Percentiles rank a stretch among this genome's conserved stretches.
Evolutionary conservation across 2,797 vertebrate genomes (phyloP).

Genomic region (Chromobotia macracanthus): DNA sequence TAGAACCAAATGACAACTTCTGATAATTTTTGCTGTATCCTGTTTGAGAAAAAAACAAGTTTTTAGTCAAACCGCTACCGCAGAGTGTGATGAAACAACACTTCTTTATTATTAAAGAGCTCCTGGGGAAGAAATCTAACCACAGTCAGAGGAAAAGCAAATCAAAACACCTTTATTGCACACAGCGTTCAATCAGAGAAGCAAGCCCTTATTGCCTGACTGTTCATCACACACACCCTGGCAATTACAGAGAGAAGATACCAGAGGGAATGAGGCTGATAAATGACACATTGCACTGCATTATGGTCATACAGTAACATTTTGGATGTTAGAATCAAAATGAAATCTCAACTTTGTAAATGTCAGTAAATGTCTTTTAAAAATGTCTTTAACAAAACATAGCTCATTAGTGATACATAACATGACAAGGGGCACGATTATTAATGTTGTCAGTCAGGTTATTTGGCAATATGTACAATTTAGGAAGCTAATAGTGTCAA

Average conservation of each 20-base stretch:
- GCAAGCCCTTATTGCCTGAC: slow-evolving; percentile 16
- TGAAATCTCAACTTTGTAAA: no score
- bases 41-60: background rate
- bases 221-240: slow-evolving; percentile 7
- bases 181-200: no score
- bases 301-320: background rate
- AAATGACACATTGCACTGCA: background rate
- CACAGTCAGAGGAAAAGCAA: no score
- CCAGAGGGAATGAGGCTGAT: background rate
- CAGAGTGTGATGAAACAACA: background rate
- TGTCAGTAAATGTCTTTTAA: no score
- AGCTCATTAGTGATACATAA: no score
- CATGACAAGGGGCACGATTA: no score
- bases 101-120: background rate
- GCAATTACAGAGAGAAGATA: no score
- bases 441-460: background rate
- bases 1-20: background rate
- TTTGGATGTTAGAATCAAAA: no score
- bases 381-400: no score
- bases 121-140: background rate
- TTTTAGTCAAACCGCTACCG: no score
- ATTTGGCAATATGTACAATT: no score
- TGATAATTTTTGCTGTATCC: background rate
- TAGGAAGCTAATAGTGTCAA: background rate
- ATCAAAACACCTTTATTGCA: no score